Conservation (phyloP, 2,888 invertebrate species). For the Temnothorax unifasciatus region DNA sequence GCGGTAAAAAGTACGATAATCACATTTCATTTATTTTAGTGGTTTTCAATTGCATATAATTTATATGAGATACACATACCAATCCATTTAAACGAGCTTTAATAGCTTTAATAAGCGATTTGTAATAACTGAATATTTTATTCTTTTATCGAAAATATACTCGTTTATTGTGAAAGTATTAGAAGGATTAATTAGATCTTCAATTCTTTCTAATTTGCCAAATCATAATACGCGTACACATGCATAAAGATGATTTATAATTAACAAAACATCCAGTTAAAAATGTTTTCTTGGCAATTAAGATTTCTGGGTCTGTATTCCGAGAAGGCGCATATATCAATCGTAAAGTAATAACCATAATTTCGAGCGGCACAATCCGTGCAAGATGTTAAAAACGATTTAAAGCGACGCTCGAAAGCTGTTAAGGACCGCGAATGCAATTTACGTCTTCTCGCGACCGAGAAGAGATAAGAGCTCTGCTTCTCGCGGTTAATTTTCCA, state of each 20-base stretch:
- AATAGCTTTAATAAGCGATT: background rate
- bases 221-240: background rate
- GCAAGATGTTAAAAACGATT: conserved; percentile 33
- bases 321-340: background rate
- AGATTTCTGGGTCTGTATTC: background rate
- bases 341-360: conserved; percentile 38
- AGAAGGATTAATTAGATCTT: background rate
- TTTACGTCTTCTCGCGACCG: conserved; percentile 23
- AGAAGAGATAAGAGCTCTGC: conserved; percentile 1
- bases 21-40: conserved; percentile 4
- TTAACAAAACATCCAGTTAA: background rate
- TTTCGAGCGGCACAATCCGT: conserved; percentile 7
- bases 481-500: conserved; percentile 49
- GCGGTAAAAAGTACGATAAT: background rate
- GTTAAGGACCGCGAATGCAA: conserved; percentile 34
- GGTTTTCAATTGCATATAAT: background rate
- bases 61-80: background rate
- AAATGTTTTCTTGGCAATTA: background rate
- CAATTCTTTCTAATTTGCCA: background rate
- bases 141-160: background rate
- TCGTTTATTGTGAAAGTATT: background rate
- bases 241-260: background rate
- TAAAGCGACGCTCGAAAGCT: conserved; percentile 39
- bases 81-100: background rate
- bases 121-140: background rate